A percentile compares a stretch with the other conserved stretches of the same genome.
Evolutionary conservation across 1,140 invertebrate species (phyloP).

Genomic region (Agraylea sexmaculata): DNA sequence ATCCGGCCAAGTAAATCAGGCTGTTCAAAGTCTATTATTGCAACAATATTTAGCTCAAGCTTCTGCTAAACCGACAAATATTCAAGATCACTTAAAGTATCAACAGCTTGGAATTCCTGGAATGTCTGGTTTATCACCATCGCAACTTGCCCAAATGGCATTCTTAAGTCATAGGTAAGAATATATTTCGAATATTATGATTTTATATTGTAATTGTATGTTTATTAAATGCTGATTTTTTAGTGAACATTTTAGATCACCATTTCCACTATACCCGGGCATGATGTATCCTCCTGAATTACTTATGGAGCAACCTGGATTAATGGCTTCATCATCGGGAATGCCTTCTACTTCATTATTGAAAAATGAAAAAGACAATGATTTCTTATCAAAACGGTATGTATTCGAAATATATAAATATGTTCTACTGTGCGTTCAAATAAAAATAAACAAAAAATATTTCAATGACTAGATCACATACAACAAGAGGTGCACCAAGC

Average conservation of each 20-base stretch:
- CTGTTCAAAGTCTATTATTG: constrained; percentile 36
- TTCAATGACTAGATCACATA: too few species aligned
- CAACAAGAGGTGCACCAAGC: constrained; percentile 28
- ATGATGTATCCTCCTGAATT: constrained; percentile 41
- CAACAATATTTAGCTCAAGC: constrained; percentile 32
- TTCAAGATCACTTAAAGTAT: constrained; percentile 38
- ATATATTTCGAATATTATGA: constrained; percentile 1
- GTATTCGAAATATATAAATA: too few species aligned
- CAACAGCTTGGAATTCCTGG: constrained; percentile 35
- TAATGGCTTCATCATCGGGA: constrained; percentile 29
- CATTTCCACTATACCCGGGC: constrained; percentile 36
- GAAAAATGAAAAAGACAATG: constrained; percentile 34
- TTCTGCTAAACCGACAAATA: constrained; percentile 26
- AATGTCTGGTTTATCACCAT: constrained; percentile 24
- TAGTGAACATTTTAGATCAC: constrained; percentile 23
- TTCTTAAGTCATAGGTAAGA: constrained; percentile 35
- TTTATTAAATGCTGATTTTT: constrained; percentile 8
- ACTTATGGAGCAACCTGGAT: constrained; percentile 31
- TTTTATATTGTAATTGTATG: constrained; percentile 1
- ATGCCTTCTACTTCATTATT: constrained; percentile 17
- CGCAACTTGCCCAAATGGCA: constrained; percentile 32
- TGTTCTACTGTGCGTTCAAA: neutral
- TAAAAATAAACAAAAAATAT: constrained; percentile 3
- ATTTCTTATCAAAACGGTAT: constrained; percentile 37
- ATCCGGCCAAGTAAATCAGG: constrained; percentile 34